Conservation (phyloP, 1,140 invertebrate species). For the Drosophila rhopaloa region DNA sequence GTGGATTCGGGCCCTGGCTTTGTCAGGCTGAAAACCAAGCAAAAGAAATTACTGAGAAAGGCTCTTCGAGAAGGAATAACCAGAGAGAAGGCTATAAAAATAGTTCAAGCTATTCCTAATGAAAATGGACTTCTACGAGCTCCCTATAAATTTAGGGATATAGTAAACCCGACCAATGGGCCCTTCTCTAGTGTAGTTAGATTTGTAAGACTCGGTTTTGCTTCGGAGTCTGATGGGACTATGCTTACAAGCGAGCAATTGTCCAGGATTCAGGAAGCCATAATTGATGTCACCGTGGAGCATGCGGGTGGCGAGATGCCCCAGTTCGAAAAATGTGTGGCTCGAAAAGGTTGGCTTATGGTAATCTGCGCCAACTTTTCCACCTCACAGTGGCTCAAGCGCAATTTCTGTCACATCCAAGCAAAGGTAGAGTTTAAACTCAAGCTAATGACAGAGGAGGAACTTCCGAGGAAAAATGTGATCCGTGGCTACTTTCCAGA, state of each 20-base stretch:
- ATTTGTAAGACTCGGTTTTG: background rate
- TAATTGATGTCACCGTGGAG: background rate
- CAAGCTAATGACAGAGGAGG: background rate
- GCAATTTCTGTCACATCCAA: slow-evolving; percentile 1
- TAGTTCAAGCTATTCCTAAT: background rate
- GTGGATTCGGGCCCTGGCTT: slow-evolving; percentile 3
- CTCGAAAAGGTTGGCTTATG: background rate
- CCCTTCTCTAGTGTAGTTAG: background rate
- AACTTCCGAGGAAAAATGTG: slow-evolving; percentile 1
- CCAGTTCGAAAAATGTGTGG: slow-evolving; percentile 2
- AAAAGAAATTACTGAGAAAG: slow-evolving; percentile 3
- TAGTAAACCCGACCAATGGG: too few relatives aligned
- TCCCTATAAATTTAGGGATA: background rate
- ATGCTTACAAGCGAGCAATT: background rate
- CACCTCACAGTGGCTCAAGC: background rate
- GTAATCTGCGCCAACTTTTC: background rate
- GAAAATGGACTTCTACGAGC: background rate
- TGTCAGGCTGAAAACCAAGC: slow-evolving; percentile 3
- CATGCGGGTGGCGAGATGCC: background rate
- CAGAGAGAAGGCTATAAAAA: background rate
- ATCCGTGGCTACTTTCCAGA: slow-evolving; percentile 1
- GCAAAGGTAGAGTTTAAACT: background rate
- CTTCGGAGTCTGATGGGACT: background rate
- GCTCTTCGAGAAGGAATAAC: background rate
- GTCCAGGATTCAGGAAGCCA: slow-evolving; percentile 5